Conservation (phyloP, 2,888 invertebrate species). For the Drosophila imparisetae region DNA sequence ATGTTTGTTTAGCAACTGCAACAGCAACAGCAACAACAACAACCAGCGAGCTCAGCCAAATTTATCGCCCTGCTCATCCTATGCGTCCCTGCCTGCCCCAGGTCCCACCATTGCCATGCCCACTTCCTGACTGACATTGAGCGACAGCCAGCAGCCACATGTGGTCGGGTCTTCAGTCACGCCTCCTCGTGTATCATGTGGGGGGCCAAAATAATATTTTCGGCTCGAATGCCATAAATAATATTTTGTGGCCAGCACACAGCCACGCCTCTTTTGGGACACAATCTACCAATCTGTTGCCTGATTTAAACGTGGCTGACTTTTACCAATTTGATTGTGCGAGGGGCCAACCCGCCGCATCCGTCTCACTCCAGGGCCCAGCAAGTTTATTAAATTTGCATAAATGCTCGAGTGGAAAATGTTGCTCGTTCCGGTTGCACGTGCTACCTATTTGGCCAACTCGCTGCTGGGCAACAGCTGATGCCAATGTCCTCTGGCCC, state of each 20-base stretch:
- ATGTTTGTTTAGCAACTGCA: conserved; percentile 80
- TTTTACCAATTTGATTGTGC: conserved; percentile 17
- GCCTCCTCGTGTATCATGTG: conserved; percentile 63
- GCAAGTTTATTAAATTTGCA: conserved; percentile 82
- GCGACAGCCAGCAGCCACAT: conserved; percentile 68
- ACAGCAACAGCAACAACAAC: conserved; percentile 42
- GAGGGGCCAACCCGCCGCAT: neutral
- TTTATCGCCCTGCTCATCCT: conserved; percentile 30
- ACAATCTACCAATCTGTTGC: conserved; percentile 52
- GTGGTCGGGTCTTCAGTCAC: conserved; percentile 56
- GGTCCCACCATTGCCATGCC: neutral
- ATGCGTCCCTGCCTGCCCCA: neutral
- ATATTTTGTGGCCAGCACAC: conserved; percentile 63
- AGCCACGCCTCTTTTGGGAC: conserved; percentile 40
- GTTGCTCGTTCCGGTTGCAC: conserved; percentile 44
- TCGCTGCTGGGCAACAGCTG: conserved; percentile 58
- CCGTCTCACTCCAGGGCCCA: conserved; percentile 4
- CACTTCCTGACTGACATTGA: conserved; percentile 56
- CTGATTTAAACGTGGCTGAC: conserved; percentile 43
- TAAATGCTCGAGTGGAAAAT: conserved; percentile 69
- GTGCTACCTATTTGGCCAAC: conserved; percentile 39
- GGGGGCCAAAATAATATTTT: conserved; percentile 63
- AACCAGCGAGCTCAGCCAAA: conserved; percentile 22
- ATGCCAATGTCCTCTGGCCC: conserved; percentile 51
- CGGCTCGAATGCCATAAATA: conserved; percentile 70